Base-by-base conservation (phyloP, 1,140 invertebrate genomes). In the Macrostomum lignano region DNA sequence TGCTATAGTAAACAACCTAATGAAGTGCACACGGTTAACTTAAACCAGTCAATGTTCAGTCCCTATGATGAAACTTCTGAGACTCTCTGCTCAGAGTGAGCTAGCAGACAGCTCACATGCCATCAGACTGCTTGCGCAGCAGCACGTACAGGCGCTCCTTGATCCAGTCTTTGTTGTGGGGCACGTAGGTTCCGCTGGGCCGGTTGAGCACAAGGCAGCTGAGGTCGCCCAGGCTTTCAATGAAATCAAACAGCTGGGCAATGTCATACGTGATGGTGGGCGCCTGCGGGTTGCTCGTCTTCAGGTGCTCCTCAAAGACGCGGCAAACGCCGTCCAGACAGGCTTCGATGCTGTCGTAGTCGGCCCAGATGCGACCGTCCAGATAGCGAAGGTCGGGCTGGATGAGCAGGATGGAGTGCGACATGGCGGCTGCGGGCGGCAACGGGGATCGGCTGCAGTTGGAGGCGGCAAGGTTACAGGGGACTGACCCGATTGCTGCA, bases 141-240 rank as follows among this genome's bases (percentile, higher is more conserved):
- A 94, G 59, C 7, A 84, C 71, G 51, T 93, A 94, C 38, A 96
- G 88, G 52, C 94, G 91, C 51, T 94, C 84, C 58, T 96, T 96
- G 20, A 96, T 86, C 82, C 84, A 96, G 46, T 84, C 81, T 58
- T 93, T 94, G 49, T 88, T 88, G 51, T 91, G 91, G 0, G 86
- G 88, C 4, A 78, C 76, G 55, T 96, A 96, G 0, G 79, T 84
- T 3, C 45, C 45, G 31, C 35, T 40, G 17, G 38, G 36, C 40
- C 19, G 31, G 23, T 34, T 34, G 21, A 36, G 23, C 40, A 94
- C 84, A 36, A 96, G 56, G 52, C 86, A 94, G 40, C 77, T 84
- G 13, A 96, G 62, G 56, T 96, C 88, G 17, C 74, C 70, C 21
- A 96, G 58, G 45, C 88, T 73, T 55, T 96, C 86, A 41, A 96